Base-by-base conservation (phyloP, 2,888 invertebrate species). In the Odontothrips loti region DNA sequence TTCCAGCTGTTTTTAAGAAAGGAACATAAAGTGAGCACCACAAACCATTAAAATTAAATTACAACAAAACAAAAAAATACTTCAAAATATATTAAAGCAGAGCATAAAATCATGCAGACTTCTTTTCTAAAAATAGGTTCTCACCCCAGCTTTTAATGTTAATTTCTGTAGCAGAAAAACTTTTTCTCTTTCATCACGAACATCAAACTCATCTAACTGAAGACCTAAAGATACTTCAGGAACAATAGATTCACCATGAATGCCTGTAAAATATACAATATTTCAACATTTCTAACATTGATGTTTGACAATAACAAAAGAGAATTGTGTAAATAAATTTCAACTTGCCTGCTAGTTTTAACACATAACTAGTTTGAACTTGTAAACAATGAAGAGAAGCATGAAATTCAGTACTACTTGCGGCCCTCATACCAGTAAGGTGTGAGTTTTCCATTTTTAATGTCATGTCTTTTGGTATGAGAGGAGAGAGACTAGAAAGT, bases 391-490 rank as follows among this genome's bases (percentile, higher is more conserved):
- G 91, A 84, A 93, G 88, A 78, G 91, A 91, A 82, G 93, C 92
- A 85, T 91, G 92, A 84, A 94, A 93, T 85, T 93, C 92, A 58
- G 92, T 91, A 84, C 92, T 90, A 4, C 91, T 91, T 84, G 91
- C 91, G 85, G 92, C 93, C 85, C 92, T 91, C 17, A 92, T 91
- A 78, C 93, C 93, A 79, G 90, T 91, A 82, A 95, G 87, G 47
- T 90, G 91, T 0, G 94, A 93, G 83, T 92, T 91, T 85, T 94
- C 93, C 84, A 95, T 90, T 87, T 91, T 93, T 84, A 94, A 89
- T 85, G 90, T 91, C 86, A 94, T 92, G 87, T 92, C 94, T 82
- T 81, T 82, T 82, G 75, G 80, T 68, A 81, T 79, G 29, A 81
- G 79, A 79, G 79, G 80, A 17, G 68, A 78, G 34, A 81, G 79